phyloP scores from a whole-genome alignment of 2,888 invertebrate genomes.

The Cerastis leucographa region DNA sequence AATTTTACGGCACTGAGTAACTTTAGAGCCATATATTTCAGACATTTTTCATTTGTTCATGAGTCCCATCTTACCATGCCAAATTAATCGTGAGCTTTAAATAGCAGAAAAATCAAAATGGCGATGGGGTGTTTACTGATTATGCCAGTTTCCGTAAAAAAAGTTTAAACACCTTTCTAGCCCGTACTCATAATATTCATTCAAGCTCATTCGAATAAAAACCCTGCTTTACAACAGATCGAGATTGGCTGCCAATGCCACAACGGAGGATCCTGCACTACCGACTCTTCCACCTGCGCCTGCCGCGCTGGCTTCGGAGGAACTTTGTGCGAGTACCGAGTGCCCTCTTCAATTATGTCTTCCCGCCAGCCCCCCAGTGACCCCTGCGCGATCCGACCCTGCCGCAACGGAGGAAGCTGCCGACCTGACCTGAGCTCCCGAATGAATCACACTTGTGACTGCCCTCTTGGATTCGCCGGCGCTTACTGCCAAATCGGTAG shows the following conservation, averaged over 20 bases:
- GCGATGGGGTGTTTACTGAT: background rate
- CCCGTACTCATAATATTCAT: background rate
- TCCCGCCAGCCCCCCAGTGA: slow-evolving; percentile 78
- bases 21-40: background rate
- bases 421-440: slow-evolving; percentile 81
- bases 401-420: slow-evolving; percentile 95
- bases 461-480: slow-evolving; percentile 95
- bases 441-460: slow-evolving; percentile 93
- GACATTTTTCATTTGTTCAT: background rate
- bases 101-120: background rate
- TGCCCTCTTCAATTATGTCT: slow-evolving; percentile 74
- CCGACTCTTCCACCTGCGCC: slow-evolving; percentile 88
- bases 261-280: slow-evolving; percentile 92
- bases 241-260: slow-evolving; percentile 91
- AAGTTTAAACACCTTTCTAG: background rate
- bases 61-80: background rate
- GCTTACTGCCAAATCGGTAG: slow-evolving; percentile 94
- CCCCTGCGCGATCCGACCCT: slow-evolving; percentile 92
- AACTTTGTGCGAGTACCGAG: slow-evolving; percentile 81
- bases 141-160: background rate
- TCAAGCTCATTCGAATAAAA: background rate
- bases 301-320: slow-evolving; percentile 88
- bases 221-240: slow-evolving; percentile 13
- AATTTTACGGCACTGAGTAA: background rate
- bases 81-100: background rate